Base-by-base conservation (phyloP, 2,888 invertebrate species). In the Drosophila mimica region DNA sequence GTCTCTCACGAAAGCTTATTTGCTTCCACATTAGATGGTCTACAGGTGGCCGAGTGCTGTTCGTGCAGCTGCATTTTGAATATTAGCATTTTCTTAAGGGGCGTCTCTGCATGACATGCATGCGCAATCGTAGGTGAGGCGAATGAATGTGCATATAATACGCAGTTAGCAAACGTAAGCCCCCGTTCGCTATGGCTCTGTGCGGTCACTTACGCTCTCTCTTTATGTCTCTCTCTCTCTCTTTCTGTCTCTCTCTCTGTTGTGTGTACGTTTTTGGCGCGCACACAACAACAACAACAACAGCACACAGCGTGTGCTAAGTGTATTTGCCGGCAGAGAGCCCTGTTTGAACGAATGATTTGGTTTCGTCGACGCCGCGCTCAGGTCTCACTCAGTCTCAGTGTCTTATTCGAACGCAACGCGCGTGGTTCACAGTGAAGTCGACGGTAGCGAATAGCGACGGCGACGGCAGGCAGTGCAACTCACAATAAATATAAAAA, bases 251-350 rank as follows among this genome's bases (percentile, higher is more conserved):
- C 57, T 36, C 30, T 17, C 17, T 8, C 15, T 15, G 46, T 66
- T 46, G n/a, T 48, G 36, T 49, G 63, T 57, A 66, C 70, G 83
- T 74, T 88, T 83, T 83, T 83, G 83, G 89, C 83, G 89, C 86
- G 83, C 83, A 78, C 63, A 70, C 81, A 83, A 76, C 70, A 53
- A 57, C 63, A 70, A 66, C 20, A 46, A 20, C 20, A 43, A 20
- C 20, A 25, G 15, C 15, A 46, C 15, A 25, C 8, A 46, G 15
- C 46, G 49, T 57, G 62, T 67, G 67, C 40, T 40, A 70, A 70
- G 53, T 60, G 61, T 74, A 67, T 59, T 79, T 74, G 83, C 86
- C 89, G 83, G 89, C 81, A 66, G 72, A 71, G 71, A 76, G 72
- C 51, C 49, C 28, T 25, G 59, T 63, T 36, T 43, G 51, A 54